Evolutionary conservation across 92 coral and sea anemone species (phyloP).

Genomic region (Porites lobata): DNA sequence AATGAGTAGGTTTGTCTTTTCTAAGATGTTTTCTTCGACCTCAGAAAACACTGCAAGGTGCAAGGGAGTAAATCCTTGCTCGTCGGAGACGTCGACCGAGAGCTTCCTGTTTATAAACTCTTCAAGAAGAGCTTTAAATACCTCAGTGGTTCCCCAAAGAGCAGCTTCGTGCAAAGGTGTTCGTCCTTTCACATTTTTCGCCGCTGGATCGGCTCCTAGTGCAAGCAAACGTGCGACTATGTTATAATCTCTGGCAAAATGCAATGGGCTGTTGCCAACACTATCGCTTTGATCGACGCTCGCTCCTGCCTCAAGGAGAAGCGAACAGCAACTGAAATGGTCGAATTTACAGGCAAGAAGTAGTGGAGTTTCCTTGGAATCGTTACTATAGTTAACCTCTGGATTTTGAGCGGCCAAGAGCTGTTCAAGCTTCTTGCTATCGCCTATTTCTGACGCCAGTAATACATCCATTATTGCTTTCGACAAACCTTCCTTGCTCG

Average conservation of each 20-base stretch:
- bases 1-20: conserved; percentile 41
- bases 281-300: conserved; percentile 41
- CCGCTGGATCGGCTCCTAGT: conserved; percentile 45
- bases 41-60: conserved; percentile 47
- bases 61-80: conserved; percentile 41
- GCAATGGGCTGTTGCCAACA: conserved; percentile 57
- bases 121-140: conserved; percentile 34
- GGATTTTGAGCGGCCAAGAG: conserved; percentile 9
- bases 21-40: conserved; percentile 40
- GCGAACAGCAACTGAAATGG: conserved; percentile 33
- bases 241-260: conserved; percentile 41
- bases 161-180: conserved; percentile 54
- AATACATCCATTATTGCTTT: conserved; percentile 5
- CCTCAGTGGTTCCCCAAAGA: conserved; percentile 39
- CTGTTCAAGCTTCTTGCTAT: not conserved
- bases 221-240: conserved; percentile 24
- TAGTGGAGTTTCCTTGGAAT: conserved; percentile 43
- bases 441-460: conserved; percentile 37
- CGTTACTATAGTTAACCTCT: conserved; percentile 37
- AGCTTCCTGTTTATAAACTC: conserved; percentile 20
- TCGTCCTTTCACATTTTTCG: conserved; percentile 29
- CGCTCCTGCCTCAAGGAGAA: conserved; percentile 43
- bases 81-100: conserved; percentile 25
- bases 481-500: not conserved
- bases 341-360: conserved; percentile 45